Percentiles rank a stretch among this genome's conserved stretches.
phyloP scores from a whole-genome alignment of 2,888 invertebrate genomes.

The Drosophila mayaguana region DNA sequence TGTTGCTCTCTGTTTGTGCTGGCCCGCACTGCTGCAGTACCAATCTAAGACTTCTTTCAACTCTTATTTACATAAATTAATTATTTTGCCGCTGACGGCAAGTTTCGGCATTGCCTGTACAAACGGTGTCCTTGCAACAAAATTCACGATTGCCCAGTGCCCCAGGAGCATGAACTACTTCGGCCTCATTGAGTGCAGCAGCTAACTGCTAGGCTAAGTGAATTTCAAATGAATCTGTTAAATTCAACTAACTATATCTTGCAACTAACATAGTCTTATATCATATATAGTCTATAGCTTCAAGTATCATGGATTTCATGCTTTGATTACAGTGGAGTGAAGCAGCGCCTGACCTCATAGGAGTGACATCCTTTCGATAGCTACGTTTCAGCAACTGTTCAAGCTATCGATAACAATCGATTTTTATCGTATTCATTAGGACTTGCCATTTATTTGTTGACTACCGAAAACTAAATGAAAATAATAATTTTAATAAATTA shows the following conservation, averaged over 20 bases:
- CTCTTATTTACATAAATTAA: conserved; percentile 63
- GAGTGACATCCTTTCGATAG: background rate
- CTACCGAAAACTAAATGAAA: background rate
- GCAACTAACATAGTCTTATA: too few species aligned
- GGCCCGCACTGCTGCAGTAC: conserved; percentile 10
- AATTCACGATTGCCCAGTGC: background rate
- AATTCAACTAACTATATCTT: too few species aligned
- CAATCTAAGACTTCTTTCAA: conserved; percentile 35
- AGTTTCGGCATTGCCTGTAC: conserved; percentile 13
- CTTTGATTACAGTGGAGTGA: too few species aligned
- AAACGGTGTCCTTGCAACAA: conserved; percentile 32
- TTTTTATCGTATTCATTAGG: too few species aligned
- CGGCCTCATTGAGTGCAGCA: background rate
- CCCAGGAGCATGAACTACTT: background rate
- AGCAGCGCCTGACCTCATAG: too few species aligned
- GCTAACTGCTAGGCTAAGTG: background rate
- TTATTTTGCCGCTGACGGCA: conserved; percentile 47
- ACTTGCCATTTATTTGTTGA: background rate
- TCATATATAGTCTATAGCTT: too few species aligned
- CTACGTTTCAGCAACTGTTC: background rate
- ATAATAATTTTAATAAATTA: background rate
- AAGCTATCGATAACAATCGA: background rate
- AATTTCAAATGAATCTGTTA: background rate
- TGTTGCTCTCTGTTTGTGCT: background rate
- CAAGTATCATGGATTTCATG: background rate